Conservation (phyloP, 1,140 invertebrate species). For the Heterodera schachtii region DNA sequence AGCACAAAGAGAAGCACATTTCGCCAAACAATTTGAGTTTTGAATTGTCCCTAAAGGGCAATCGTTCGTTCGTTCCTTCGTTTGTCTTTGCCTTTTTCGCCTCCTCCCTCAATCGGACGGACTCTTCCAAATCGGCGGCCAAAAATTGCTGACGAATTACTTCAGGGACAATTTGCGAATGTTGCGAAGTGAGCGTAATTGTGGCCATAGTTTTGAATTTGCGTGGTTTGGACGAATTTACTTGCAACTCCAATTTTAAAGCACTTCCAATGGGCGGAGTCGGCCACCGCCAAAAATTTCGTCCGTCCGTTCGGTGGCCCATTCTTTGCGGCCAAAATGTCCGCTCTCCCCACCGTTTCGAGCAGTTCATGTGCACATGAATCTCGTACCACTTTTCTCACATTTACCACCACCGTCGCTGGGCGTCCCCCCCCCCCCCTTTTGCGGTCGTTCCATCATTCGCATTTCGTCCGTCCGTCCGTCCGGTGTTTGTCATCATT, state of each 20-base stretch:
- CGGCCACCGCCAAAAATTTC: not conserved
- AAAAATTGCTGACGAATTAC: conserved; percentile 51
- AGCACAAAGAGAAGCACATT: conserved; percentile 83
- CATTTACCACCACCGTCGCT: not conserved
- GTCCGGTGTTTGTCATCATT: too few species aligned
- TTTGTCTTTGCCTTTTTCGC: conserved; percentile 45
- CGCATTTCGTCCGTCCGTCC: too few species aligned
- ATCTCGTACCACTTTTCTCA: not conserved
- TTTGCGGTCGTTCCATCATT: too few species aligned
- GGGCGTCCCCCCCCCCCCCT: too few species aligned
- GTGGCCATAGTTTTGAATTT: conserved; percentile 10
- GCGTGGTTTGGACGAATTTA: too few species aligned
- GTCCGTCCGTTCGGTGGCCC: not conserved
- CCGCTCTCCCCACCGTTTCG: not conserved
- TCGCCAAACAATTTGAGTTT: conserved; percentile 81
- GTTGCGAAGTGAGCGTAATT: conserved; percentile 12
- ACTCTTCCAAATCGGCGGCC: conserved; percentile 58
- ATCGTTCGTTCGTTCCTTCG: not conserved
- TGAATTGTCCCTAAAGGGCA: conserved; percentile 51
- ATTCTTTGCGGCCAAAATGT: not conserved
- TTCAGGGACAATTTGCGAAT: conserved; percentile 39
- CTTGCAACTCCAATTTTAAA: not conserved
- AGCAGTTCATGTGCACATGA: not conserved
- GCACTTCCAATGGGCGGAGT: not conserved
- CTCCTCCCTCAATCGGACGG: conserved; percentile 44